phyloP scores from a whole-genome alignment of 2,888 invertebrate species.

The Drosophila melanosoma region DNA sequence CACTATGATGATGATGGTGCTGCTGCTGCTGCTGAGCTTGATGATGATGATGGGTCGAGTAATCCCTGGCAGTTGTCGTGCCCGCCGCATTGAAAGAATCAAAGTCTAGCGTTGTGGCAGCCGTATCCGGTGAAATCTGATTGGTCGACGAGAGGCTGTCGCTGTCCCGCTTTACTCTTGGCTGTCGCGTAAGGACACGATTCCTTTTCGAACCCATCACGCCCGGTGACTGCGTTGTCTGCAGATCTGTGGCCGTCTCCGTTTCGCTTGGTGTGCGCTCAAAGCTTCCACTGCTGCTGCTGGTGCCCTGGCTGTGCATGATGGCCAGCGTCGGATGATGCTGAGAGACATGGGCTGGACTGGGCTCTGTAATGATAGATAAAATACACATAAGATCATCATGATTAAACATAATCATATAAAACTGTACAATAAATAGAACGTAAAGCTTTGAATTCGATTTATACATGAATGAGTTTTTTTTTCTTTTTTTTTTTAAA shows the following conservation, averaged over 20 bases:
- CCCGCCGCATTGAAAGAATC: slow-evolving; percentile 80
- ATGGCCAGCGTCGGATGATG: slow-evolving; percentile 57
- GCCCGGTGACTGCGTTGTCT: slow-evolving; percentile 43
- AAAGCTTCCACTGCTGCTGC: slow-evolving; percentile 60
- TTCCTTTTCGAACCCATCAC: slow-evolving; percentile 87
- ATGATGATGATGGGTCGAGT: slow-evolving; percentile 69
- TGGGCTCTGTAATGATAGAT: slow-evolving; percentile 58
- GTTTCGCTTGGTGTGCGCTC: slow-evolving; percentile 58
- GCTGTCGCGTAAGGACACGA: slow-evolving; percentile 88
- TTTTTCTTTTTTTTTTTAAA: slow-evolving; percentile 62
- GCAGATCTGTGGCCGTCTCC: slow-evolving; percentile 47
- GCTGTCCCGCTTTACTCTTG: slow-evolving; percentile 88
- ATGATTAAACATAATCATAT: not conserved
- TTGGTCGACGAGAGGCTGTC: slow-evolving; percentile 85
- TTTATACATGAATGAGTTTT: slow-evolving; percentile 4
- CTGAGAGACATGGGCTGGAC: slow-evolving; percentile 56
- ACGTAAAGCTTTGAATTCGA: not conserved
- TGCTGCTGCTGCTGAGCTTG: slow-evolving; percentile 40
- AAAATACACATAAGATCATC: not conserved
- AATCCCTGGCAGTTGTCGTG: slow-evolving; percentile 62
- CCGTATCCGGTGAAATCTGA: slow-evolving; percentile 83
- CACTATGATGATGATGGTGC: slow-evolving; percentile 57
- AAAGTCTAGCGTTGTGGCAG: slow-evolving; percentile 76
- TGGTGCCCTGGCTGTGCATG: slow-evolving; percentile 64
- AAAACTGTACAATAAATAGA: not conserved